A percentile compares a stretch with the other conserved stretches of the same genome.
These are phyloP conservation scores for Tachypleus tridentatus DNA, from an alignment of 1,140 invertebrate species.

Conservation along the genomic window DNA sequence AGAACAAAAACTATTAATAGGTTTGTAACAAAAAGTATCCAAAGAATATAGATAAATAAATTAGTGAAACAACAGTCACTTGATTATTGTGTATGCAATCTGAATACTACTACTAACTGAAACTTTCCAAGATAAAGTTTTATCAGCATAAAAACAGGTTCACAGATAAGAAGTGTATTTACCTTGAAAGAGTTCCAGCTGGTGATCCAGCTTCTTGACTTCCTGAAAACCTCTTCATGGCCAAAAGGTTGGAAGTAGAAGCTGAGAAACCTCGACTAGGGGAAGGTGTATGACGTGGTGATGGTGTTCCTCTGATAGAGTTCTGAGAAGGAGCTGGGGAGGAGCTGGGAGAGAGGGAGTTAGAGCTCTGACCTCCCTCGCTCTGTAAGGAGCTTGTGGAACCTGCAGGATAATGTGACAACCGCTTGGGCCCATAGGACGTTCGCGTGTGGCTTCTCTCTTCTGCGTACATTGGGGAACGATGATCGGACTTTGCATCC, in stretches of 20 bases:
- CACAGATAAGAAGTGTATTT: too few species aligned
- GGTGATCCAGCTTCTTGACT: slow-evolving; percentile 18
- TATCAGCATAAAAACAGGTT: too few species aligned
- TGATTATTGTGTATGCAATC: too few species aligned
- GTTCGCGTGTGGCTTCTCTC: not conserved
- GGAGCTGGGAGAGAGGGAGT: slow-evolving; percentile 61
- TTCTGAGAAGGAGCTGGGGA: slow-evolving; percentile 57
- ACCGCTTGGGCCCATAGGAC: slow-evolving; percentile 37
- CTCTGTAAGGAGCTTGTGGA: slow-evolving; percentile 72
- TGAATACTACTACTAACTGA: too few species aligned
- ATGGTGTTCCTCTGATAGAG: slow-evolving; percentile 10
- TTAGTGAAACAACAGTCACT: too few species aligned
- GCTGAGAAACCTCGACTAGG: slow-evolving; percentile 14
- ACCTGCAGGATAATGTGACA: slow-evolving; percentile 51
- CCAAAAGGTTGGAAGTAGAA: slow-evolving; percentile 25
- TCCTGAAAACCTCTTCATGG: slow-evolving; percentile 53
- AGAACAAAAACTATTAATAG: too few species aligned
- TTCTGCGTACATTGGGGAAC: too few species aligned
- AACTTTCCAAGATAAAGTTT: too few species aligned
- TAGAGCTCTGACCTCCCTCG: slow-evolving; percentile 64
- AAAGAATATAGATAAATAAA: too few species aligned
- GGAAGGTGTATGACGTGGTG: slow-evolving; percentile 41
- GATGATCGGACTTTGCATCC: too few species aligned
- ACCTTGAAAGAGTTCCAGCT: too few species aligned
- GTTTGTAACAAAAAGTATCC: too few species aligned